phyloP scores from a whole-genome alignment of 2,888 invertebrate genomes.

The Elmis aenea region DNA sequence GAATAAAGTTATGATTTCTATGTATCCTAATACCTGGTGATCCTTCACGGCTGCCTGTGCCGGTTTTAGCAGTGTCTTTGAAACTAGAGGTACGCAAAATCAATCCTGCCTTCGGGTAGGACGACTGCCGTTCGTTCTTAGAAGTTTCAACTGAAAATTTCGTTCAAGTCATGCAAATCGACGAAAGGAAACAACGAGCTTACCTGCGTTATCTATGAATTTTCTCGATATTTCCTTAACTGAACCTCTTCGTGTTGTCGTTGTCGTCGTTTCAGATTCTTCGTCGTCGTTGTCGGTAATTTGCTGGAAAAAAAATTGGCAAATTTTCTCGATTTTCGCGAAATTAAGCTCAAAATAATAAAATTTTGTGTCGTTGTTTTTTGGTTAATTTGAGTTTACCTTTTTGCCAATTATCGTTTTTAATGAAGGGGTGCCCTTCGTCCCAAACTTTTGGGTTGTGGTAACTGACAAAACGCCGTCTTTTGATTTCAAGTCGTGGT shows the following conservation, averaged over 20 bases:
- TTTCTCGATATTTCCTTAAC: slow-evolving; percentile 76
- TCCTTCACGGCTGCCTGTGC: slow-evolving; percentile 28
- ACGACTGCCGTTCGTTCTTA: slow-evolving; percentile 51
- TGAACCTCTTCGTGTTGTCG: slow-evolving; percentile 61
- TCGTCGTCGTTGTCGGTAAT: slow-evolving; percentile 4
- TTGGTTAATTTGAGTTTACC: slow-evolving; percentile 4
- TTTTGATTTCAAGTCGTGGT: slow-evolving; percentile 25
- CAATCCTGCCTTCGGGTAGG: slow-evolving; percentile 70
- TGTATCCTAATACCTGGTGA: too few relatives aligned
- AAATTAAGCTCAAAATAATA: too few relatives aligned
- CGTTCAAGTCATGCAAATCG: background rate
- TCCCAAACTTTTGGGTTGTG: slow-evolving; percentile 45
- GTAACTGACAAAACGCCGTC: slow-evolving; percentile 40
- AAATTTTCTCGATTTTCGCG: background rate
- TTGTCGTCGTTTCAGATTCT: slow-evolving; percentile 26
- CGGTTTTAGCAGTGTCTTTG: slow-evolving; percentile 45
- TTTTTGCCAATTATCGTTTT: slow-evolving; percentile 32
- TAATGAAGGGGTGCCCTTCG: slow-evolving; percentile 38
- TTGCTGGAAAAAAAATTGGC: slow-evolving; percentile 4
- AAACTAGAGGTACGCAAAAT: slow-evolving; percentile 63
- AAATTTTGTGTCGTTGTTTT: background rate
- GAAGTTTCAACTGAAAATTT: slow-evolving; percentile 50
- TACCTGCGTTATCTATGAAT: slow-evolving; percentile 65
- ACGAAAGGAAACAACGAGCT: slow-evolving; percentile 3
- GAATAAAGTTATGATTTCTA: too few relatives aligned